phyloP scores from a whole-genome alignment of 2,113 vertebrate genomes.

The Phycodurus eques region DNA sequence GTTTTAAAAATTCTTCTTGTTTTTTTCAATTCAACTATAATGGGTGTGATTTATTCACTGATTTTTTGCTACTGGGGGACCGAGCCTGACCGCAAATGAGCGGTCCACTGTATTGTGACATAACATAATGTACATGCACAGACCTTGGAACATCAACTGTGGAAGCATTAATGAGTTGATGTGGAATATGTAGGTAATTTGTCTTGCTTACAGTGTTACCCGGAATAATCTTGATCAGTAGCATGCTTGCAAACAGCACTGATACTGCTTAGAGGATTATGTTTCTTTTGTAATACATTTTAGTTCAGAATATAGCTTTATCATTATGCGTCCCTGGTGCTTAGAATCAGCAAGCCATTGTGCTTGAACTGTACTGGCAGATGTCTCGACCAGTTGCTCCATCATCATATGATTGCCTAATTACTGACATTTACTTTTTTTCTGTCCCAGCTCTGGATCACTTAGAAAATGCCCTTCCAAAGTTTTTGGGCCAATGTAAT shows the following conservation, averaged over 20 bases:
- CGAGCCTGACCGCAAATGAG: no score
- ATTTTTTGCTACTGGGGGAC: no score
- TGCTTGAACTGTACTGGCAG: not conserved
- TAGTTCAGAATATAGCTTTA: not conserved
- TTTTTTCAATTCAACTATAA: no score
- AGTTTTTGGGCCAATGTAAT: slow-evolving; percentile 30
- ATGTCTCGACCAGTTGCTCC: slow-evolving; percentile 1
- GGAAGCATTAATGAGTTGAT: not conserved
- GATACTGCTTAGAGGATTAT: not conserved
- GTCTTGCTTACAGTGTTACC: not conserved
- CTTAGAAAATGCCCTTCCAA: slow-evolving; percentile 1
- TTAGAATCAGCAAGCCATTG: not conserved
- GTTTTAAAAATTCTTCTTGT: no score
- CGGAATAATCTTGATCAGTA: not conserved
- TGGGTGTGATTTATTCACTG: no score
- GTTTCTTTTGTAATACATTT: not conserved
- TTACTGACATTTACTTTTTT: slow-evolving; percentile 34
- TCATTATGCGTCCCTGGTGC: not conserved
- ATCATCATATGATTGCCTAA: not conserved
- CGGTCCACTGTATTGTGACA: not conserved
- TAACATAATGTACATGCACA: not conserved
- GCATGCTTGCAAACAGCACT: not conserved
- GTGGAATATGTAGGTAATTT: not conserved
- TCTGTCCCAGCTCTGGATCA: slow-evolving; percentile 31
- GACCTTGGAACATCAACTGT: not conserved